Evolutionary conservation across 2,888 invertebrate genomes (phyloP), one percentile per base, ranked within the genome.

Genomic region (Epinotia bilunana): DNA sequence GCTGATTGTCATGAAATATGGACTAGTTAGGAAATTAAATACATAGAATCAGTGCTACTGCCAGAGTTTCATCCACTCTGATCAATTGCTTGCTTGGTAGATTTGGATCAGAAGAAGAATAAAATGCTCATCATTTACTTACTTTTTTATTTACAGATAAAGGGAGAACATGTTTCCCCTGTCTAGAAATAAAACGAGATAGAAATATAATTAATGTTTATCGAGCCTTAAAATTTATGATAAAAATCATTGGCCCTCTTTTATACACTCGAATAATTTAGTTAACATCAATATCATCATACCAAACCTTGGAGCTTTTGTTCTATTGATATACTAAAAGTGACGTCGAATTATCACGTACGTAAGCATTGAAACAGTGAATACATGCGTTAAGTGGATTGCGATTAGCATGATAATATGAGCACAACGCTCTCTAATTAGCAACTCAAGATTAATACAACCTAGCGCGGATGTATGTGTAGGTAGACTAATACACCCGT

Each of bases 351-450:
- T 53, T 68, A 57, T 76, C 67, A 74, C 60, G 72, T 72, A 64
- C 49, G 13, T 60, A 33, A 60, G 60, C 69, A 58, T 64, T 73
- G 74, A 74, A 72, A 79, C 78, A 62, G 76, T 76, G 79, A 77
- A 82, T 80, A 82, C 82, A 82, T 80, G 82, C 74, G 61, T 71
- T 76, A 77, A 83, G 82, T 82, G 82, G 81, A 81, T 82, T 79
- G 80, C 83, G 83, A 87, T 87, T 84, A 86, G 84, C 84, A 86
- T 86, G 86, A 88, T 87, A 88, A 89, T 87, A 85, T 80, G 84
- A 88, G 83, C 84, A 85, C 82, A 87, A 86, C 84, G 83, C 84
- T 80, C 80, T 76, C 86, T 90, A 91, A 91, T 91, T 89, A 91
- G 87, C 85, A 83, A 83, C 84, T 85, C 78, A 82, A 84, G 84